Conservation (phyloP, 1,140 invertebrate genomes). For the Cyphomyrmex costatus region DNA sequence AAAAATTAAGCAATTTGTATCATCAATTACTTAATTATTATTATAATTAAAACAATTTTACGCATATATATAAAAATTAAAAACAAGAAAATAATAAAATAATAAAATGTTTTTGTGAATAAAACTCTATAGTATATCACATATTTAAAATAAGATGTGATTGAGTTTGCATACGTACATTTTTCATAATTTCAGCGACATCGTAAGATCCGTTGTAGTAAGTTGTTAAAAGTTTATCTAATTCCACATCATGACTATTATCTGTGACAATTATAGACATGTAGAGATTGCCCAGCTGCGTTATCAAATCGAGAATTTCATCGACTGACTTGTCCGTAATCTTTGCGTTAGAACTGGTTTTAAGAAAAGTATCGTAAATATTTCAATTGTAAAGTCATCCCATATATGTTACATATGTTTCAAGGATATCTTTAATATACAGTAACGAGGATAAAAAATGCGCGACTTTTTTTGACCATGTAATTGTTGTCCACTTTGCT, state of each 20-base stretch:
- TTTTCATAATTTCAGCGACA: slow-evolving; percentile 67
- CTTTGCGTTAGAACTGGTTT: slow-evolving; percentile 53
- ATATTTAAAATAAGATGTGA: not conserved
- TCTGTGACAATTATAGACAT: not conserved
- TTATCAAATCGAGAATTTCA: slow-evolving; percentile 57
- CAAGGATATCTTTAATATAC: not conserved
- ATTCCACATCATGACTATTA: not conserved
- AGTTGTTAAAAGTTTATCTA: slow-evolving; percentile 60
- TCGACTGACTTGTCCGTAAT: slow-evolving; percentile 33
- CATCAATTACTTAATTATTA: not conserved
- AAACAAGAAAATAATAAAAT: too few species aligned
- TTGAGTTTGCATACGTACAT: slow-evolving; percentile 26
- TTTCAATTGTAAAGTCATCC: not conserved
- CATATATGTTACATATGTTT: not conserved
- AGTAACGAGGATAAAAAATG: too few species aligned
- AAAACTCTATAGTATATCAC: slow-evolving; percentile 12
- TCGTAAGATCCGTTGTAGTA: slow-evolving; percentile 57
- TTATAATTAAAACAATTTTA: not conserved
- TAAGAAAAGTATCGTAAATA: not conserved
- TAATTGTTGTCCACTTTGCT: too few species aligned
- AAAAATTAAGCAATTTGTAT: not conserved
- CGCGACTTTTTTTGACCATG: too few species aligned
- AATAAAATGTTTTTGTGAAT: slow-evolving; percentile 1
- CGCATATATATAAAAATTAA: too few species aligned
- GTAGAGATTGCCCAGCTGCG: slow-evolving; percentile 69